These are phyloP conservation scores for Bombus affinis DNA, from an alignment of 1,140 invertebrate genomes.

Conservation along the genomic window DNA sequence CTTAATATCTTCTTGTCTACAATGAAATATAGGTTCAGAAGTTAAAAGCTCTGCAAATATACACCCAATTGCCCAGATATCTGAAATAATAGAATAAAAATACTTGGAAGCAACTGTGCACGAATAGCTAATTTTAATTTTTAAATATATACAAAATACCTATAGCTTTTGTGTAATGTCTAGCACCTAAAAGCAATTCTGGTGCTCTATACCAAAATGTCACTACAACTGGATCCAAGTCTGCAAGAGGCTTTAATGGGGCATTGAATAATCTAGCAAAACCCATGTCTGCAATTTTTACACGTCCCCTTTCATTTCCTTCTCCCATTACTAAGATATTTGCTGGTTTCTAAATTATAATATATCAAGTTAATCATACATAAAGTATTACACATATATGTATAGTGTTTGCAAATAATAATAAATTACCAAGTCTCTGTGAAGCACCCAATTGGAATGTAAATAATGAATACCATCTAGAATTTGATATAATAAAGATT, in stretches of 20 bases:
- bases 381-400: not conserved
- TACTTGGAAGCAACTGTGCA: not conserved
- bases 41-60: constrained; percentile 99
- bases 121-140: not conserved
- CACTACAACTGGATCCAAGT: constrained; percentile 99
- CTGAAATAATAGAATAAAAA: constrained; percentile 82
- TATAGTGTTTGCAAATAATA: not conserved
- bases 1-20: constrained; percentile 99
- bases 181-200: constrained; percentile 96
- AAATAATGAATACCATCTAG: constrained; percentile 99
- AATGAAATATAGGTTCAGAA: constrained; percentile 99
- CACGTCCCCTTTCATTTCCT: constrained; percentile 96
- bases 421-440: constrained; percentile 94
- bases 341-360: constrained; percentile 93
- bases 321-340: constrained; percentile 99
- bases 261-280: constrained; percentile 99
- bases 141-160: constrained; percentile 83
- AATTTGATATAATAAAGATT: constrained; percentile 99
- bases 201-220: constrained; percentile 99
- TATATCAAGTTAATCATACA: not conserved
- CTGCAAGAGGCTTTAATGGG: constrained; percentile 97
- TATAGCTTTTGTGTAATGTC: constrained; percentile 99
- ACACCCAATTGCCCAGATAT: constrained; percentile 99
- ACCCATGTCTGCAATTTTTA: constrained; percentile 99
- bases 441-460: constrained; percentile 99